These are phyloP conservation scores for Eledona agricola DNA, from an alignment of 2,888 invertebrate species.

Conservation along the genomic window DNA sequence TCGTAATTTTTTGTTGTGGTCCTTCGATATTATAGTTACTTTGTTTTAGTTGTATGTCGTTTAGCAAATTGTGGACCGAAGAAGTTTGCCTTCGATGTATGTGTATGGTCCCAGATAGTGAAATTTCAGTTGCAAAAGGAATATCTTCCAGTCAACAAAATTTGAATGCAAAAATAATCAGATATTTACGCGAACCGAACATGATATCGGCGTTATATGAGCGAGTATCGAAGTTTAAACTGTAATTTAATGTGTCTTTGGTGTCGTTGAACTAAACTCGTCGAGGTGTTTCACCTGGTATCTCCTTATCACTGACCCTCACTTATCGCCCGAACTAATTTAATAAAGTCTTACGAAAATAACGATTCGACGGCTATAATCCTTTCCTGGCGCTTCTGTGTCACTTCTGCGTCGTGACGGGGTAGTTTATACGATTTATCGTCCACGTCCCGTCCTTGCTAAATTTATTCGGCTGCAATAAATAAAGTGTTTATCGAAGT, in stretches of 20 bases:
- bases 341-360: slow-evolving; percentile 10
- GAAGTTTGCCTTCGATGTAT: slow-evolving; percentile 3
- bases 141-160: slow-evolving; percentile 43
- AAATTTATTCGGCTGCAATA: too few relatives aligned
- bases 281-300: slow-evolving; percentile 39
- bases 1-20: slow-evolving; percentile 22
- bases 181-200: slow-evolving; percentile 41
- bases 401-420: not conserved
- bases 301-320: slow-evolving; percentile 30
- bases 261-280: slow-evolving; percentile 41
- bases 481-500: too few relatives aligned
- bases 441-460: too few relatives aligned
- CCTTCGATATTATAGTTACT: too few relatives aligned
- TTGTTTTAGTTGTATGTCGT: too few relatives aligned
- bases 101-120: slow-evolving; percentile 4
- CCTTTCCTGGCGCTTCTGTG: not conserved
- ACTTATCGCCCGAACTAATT: slow-evolving; percentile 29
- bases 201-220: slow-evolving; percentile 16
- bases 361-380: slow-evolving; percentile 5
- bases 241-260: slow-evolving; percentile 24
- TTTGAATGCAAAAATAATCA: slow-evolving; percentile 44
- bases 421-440: not conserved
- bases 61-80: slow-evolving; percentile 1
- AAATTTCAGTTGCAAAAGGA: slow-evolving; percentile 40
- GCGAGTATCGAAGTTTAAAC: slow-evolving; percentile 31